These are phyloP conservation scores for Drosophila multiciliata DNA, from an alignment of 2,888 invertebrate species.

Conservation along the genomic window DNA sequence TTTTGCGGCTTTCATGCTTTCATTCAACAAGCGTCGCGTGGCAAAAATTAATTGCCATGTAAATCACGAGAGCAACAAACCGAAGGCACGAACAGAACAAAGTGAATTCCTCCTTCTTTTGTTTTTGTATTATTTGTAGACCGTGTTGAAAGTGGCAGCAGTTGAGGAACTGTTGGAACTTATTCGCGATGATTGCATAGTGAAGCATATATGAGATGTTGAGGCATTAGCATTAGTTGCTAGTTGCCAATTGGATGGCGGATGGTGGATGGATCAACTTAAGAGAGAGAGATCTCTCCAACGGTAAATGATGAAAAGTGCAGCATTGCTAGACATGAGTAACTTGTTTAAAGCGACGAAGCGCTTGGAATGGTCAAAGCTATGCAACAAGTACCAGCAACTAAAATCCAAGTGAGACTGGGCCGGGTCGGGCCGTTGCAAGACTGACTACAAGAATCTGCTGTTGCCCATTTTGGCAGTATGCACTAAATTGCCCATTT, in stretches of 20 bases:
- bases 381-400: conserved; percentile 60
- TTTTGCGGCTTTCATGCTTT: conserved; percentile 30
- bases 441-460: conserved; percentile 53
- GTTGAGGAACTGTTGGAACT: conserved; percentile 22
- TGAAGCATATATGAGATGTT: conserved; percentile 6
- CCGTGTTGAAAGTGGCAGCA: conserved; percentile 55
- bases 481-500: conserved; percentile 30
- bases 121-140: not conserved
- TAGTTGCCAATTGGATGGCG: conserved; percentile 12
- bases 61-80: conserved; percentile 48
- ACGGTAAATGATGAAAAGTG: conserved; percentile 69
- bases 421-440: conserved; percentile 28
- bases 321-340: conserved; percentile 33
- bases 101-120: conserved; percentile 37
- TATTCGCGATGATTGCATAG: conserved; percentile 38
- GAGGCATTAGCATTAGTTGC: conserved; percentile 17
- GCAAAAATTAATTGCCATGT: conserved; percentile 69
- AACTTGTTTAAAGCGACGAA: conserved; percentile 57
- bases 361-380: conserved; percentile 69
- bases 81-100: conserved; percentile 56
- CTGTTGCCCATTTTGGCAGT: conserved; percentile 73
- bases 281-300: conserved; percentile 25
- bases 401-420: conserved; percentile 32
- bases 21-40: conserved; percentile 65
- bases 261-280: conserved; percentile 5